A percentile compares a stretch with the other conserved stretches of the same genome.
phyloP scores from a whole-genome alignment of 2,888 invertebrate genomes.

The Tribolium freemani region DNA sequence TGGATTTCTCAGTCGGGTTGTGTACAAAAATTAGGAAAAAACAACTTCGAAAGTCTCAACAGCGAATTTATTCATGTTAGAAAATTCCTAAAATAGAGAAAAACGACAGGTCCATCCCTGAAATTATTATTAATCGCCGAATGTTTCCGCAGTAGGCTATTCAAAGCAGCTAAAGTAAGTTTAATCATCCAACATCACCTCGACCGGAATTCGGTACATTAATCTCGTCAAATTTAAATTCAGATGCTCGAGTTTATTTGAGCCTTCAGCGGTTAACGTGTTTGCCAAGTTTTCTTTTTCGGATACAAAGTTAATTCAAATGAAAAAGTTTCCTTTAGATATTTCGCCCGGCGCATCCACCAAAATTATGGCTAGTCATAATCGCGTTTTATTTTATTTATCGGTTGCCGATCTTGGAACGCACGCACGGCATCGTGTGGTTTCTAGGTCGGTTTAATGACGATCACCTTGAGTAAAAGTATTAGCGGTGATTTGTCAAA shows the following conservation, averaged over 20 bases:
- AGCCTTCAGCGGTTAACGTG: conserved; percentile 25
- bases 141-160: conserved; percentile 1
- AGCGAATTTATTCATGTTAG: too few relatives aligned
- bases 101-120: conserved; percentile 1
- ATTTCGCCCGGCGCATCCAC: conserved; percentile 20
- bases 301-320: conserved; percentile 31
- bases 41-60: too few relatives aligned
- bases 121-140: conserved; percentile 14
- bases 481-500: background rate
- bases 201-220: conserved; percentile 40
- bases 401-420: conserved; percentile 5
- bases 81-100: background rate
- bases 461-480: background rate
- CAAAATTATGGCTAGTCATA: conserved; percentile 5
- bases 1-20: too few relatives aligned
- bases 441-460: conserved; percentile 5
- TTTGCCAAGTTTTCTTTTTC: conserved; percentile 11
- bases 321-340: conserved; percentile 19
- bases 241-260: conserved; percentile 35
- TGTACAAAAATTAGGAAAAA: too few relatives aligned
- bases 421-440: background rate
- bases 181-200: conserved; percentile 17
- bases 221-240: conserved; percentile 53
- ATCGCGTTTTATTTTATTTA: conserved; percentile 9
- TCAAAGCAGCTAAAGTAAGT: background rate